These are phyloP conservation scores for Ascidia mentula DNA, from an alignment of 23 tunicate genomes.

Conservation along the genomic window DNA sequence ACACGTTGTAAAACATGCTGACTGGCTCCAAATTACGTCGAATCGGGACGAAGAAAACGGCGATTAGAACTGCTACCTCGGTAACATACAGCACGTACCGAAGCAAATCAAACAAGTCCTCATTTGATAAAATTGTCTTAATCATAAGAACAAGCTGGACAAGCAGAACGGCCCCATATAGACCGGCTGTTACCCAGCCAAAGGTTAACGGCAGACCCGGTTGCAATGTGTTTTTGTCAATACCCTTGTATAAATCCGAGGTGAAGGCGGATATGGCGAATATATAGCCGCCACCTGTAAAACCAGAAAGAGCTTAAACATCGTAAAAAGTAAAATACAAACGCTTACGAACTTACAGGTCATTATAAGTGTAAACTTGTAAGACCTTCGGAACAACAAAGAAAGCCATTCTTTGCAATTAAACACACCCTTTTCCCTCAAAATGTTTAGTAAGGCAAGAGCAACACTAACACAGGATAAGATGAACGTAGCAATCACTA, in stretches of 20 bases:
- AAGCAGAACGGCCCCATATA: neutral
- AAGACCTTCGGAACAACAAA: too few relatives aligned
- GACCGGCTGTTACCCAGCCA: neutral
- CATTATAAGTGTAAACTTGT: too few relatives aligned
- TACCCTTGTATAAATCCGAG: neutral
- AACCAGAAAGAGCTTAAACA: too few relatives aligned
- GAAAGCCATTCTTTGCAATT: too few relatives aligned
- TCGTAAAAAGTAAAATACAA: too few relatives aligned
- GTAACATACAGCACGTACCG: neutral
- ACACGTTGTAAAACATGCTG: conserved; percentile 1
- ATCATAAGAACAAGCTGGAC: neutral
- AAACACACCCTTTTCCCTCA: too few relatives aligned
- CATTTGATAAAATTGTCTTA: neutral
- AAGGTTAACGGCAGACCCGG: neutral
- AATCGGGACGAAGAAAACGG: neutral
- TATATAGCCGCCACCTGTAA: neutral
- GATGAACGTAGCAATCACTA: too few relatives aligned
- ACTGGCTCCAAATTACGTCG: conserved; percentile 3
- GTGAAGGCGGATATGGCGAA: neutral
- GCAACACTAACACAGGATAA: too few relatives aligned
- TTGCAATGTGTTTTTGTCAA: neutral
- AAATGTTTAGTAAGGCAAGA: too few relatives aligned
- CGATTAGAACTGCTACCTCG: neutral
- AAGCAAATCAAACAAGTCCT: neutral
- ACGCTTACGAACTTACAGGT: too few relatives aligned